Percentiles rank a stretch among this genome's conserved stretches.
phyloP scores from a whole-genome alignment of 1,140 invertebrate genomes.

The Formica exsecta region DNA sequence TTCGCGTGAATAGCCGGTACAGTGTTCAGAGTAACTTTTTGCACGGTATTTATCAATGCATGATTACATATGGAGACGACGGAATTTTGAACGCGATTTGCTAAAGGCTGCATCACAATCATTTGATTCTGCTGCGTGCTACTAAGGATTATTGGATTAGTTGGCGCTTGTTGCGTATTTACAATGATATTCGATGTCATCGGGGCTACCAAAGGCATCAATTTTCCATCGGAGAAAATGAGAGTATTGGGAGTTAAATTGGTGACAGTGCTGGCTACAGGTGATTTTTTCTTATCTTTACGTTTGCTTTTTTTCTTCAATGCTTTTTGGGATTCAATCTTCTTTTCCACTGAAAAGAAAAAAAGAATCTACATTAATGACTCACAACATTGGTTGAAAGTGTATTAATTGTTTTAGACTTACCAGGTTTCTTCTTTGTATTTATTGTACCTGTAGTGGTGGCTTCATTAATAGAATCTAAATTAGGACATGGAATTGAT shows the following conservation, averaged over 20 bases:
- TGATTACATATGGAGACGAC: constrained; percentile 82
- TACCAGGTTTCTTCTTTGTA: constrained; percentile 62
- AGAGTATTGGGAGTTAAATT: constrained; percentile 82
- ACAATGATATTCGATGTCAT: constrained; percentile 84
- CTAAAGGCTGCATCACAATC: constrained; percentile 84
- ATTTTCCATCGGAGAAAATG: constrained; percentile 83
- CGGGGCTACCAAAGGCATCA: constrained; percentile 84
- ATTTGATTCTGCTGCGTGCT: constrained; percentile 84
- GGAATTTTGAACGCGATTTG: constrained; percentile 80
- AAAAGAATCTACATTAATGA: background rate
- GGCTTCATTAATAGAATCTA: constrained; percentile 50
- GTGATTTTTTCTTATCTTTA: constrained; percentile 73
- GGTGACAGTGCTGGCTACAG: constrained; percentile 76
- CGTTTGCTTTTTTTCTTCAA: constrained; percentile 74
- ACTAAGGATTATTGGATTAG: constrained; percentile 83
- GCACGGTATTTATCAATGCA: constrained; percentile 81
- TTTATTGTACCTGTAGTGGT: background rate
- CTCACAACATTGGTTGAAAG: background rate
- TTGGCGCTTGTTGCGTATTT: constrained; percentile 78
- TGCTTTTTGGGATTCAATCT: constrained; percentile 75
- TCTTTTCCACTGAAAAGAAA: constrained; percentile 63
- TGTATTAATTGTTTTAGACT: constrained; percentile 11
- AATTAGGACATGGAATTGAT: constrained; percentile 12
- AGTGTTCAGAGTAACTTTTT: constrained; percentile 81
- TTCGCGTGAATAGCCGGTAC: constrained; percentile 80